Conservation (phyloP, 2,113 vertebrate species). For the Apodemus sylvaticus region DNA sequence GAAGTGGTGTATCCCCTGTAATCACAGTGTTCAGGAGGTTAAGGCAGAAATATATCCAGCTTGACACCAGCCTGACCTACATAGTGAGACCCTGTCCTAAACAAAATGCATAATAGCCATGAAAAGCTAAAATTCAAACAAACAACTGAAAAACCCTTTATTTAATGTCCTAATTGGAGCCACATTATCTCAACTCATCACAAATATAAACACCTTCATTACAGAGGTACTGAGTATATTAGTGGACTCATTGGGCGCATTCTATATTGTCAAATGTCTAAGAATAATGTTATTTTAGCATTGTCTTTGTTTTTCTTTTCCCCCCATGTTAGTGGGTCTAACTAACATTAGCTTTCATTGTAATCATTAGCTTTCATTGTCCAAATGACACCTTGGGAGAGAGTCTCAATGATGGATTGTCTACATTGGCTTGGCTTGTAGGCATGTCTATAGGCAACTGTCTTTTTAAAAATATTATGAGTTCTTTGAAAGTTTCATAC, state of each 20-base stretch:
- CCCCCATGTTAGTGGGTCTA: not conserved
- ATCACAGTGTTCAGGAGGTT: not conserved
- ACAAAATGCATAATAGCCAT: not conserved
- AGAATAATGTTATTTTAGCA: not conserved
- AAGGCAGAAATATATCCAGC: not conserved
- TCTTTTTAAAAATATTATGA: not conserved
- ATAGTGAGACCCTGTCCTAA: not conserved
- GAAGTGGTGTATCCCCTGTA: not conserved
- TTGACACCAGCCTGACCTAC: not conserved
- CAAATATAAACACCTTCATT: not conserved
- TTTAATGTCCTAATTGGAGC: not conserved
- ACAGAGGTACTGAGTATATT: too few species aligned
- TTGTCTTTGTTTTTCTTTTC: not conserved
- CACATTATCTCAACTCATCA: not conserved
- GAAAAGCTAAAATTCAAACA: not conserved
- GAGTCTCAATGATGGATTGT: not conserved
- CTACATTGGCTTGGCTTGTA: not conserved
- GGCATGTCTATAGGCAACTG: not conserved
- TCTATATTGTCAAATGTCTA: not conserved
- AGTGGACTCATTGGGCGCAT: not conserved
- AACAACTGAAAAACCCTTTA: not conserved
- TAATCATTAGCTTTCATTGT: not conserved
- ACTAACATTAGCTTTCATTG: too few species aligned
- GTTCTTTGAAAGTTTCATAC: not conserved
- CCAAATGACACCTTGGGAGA: too few species aligned